Conservation (phyloP, 23 tunicate species). For the Diplosoma virens region DNA sequence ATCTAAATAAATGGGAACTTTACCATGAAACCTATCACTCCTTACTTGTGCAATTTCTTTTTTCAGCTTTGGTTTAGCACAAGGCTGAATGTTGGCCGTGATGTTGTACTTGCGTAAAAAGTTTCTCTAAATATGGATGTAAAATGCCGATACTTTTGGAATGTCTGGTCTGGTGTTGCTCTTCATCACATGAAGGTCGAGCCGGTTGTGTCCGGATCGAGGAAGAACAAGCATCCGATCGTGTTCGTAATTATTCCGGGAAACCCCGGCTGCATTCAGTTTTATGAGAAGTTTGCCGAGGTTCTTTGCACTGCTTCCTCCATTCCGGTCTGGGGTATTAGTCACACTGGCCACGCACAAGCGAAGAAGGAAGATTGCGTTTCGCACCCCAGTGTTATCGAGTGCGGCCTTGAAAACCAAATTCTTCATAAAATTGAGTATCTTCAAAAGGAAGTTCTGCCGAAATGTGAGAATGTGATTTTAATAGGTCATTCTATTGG, state of each 20-base stretch:
- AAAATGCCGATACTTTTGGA: conserved; percentile 45
- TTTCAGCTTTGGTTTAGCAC: too few relatives aligned
- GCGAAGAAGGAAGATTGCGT: neutral
- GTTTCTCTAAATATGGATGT: conserved; percentile 30
- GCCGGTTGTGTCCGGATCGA: neutral
- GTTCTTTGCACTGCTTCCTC: conserved; percentile 31
- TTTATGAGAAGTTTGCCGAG: conserved; percentile 76
- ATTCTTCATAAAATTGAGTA: conserved; percentile 65
- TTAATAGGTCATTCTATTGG: conserved; percentile 95
- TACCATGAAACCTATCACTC: too few relatives aligned
- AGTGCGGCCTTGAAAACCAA: conserved; percentile 64
- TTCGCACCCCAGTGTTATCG: conserved; percentile 43
- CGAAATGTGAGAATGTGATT: conserved; percentile 55
- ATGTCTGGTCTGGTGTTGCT: conserved; percentile 30
- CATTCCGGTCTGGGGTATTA: conserved; percentile 72
- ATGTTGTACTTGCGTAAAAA: too few relatives aligned
- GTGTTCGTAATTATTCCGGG: conserved; percentile 79
- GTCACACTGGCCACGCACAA: conserved; percentile 75
- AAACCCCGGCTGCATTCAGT: conserved; percentile 82
- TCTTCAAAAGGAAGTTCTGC: conserved; percentile 50
- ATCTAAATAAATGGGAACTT: too few relatives aligned
- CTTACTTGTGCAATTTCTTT: too few relatives aligned
- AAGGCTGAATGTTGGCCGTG: too few relatives aligned
- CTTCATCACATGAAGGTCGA: conserved; percentile 39
- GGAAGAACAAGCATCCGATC: neutral